Base-by-base conservation (phyloP, 1,140 invertebrate species). In the Drosophila parvula region DNA sequence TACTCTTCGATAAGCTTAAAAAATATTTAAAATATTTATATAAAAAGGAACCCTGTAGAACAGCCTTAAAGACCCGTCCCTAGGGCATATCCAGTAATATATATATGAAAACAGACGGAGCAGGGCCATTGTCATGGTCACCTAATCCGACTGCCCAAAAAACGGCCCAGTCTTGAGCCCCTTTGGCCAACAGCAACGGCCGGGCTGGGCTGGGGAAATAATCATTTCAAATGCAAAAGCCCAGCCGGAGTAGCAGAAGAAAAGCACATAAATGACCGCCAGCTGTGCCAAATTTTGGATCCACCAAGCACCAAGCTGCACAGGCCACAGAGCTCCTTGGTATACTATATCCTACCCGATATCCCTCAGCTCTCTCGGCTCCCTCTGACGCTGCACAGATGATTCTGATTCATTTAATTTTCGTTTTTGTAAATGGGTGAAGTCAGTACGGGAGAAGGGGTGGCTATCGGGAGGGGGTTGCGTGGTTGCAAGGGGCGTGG, bases 191-290 rank as follows among this genome's bases (percentile, higher is more conserved):
- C 14, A 28, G 40, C 43, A 28, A 45, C 43, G 58, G n/a, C 28
- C 58, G 41, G 22, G 2, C 12, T 45, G 41, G 50, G 16, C 67
- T 14, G 40, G 44, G 41, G n/a, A 64, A 51, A 56, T 74, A 88
- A 88, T 88, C 68, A 79, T 75, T 86, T 83, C 68, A 86, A 86
- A 86, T 86, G 83, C 79, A 88, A 88, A 84, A 82, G 81, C 63
- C 50, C 51, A 8, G 2, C 51, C 48, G 11, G 11, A 9, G 34
- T 6, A 32, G 40, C 47, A 36, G 16, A 59, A n/a, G 38, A 53
- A 69, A 57, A 67, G 45, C 60, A 45, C 43, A 70, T 71, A 82
- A 82, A 86, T 88, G 83, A 74, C 74, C 68, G 71, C 79, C 83
- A 88, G 83, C 84, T 88, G 83, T 83, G 84, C 50, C 76, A 80